Evolutionary conservation across 1,140 invertebrate species (phyloP).

Genomic region (Orius insidiosus): DNA sequence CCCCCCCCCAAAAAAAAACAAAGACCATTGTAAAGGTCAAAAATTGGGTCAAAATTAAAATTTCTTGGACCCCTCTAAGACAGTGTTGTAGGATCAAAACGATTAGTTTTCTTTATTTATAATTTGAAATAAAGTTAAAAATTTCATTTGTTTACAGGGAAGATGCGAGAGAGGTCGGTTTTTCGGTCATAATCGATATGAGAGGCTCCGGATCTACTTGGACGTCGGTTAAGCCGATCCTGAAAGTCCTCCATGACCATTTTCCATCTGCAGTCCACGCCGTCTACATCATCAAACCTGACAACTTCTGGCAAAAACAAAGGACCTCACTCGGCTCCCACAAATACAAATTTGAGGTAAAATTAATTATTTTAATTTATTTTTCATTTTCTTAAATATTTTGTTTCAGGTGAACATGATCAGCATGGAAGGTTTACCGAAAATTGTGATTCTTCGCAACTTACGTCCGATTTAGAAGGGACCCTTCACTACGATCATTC

Average conservation of each 20-base stretch:
- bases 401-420: conserved; percentile 81
- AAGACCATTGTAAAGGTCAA: no score
- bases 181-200: conserved; percentile 94
- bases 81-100: no score
- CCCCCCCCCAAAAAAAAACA: no score
- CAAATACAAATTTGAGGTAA: conserved; percentile 97
- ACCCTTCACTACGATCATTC: conserved; percentile 86
- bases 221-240: conserved; percentile 88
- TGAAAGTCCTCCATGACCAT: conserved; percentile 91
- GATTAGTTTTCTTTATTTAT: no score
- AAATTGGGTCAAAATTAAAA: no score
- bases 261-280: conserved; percentile 75
- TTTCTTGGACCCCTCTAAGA: no score
- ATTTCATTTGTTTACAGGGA: conserved; percentile 62
- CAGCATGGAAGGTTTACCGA: conserved; percentile 79
- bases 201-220: conserved; percentile 70
- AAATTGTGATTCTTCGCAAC: conserved; percentile 81
- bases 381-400: conserved; percentile 13
- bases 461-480: conserved; percentile 87
- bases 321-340: conserved; percentile 87
- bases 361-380: no score
- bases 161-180: conserved; percentile 71
- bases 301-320: conserved; percentile 99
- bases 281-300: conserved; percentile 93
- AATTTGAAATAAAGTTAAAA: no score